phyloP scores from a whole-genome alignment of 2,113 vertebrate genomes.

The Arenaria interpres region DNA sequence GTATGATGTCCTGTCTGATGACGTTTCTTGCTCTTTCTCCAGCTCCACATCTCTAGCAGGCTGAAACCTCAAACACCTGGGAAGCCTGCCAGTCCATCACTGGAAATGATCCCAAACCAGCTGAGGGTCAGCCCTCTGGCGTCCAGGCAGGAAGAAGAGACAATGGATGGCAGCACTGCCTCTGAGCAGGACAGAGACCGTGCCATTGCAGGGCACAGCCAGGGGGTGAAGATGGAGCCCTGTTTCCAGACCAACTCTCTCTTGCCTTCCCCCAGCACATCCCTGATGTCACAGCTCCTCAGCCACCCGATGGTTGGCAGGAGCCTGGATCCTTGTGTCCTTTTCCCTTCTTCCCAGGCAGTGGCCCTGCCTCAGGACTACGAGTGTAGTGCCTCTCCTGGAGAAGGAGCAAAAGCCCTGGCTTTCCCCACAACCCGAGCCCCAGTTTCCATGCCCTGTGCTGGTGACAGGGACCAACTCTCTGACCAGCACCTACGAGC shows the following conservation, averaged over 20 bases:
- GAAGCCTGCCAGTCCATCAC: neutral
- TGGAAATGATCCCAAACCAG: neutral
- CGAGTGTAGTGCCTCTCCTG: constrained; percentile 61
- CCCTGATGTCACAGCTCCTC: constrained; percentile 82
- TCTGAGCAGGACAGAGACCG: constrained; percentile 69
- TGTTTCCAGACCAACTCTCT: constrained; percentile 76
- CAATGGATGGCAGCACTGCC: constrained; percentile 71
- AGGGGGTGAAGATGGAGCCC: constrained; percentile 66
- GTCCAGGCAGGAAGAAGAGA: constrained; percentile 6
- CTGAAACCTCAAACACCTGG: neutral
- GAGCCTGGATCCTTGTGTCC: constrained; percentile 70
- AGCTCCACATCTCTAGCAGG: neutral
- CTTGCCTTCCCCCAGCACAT: constrained; percentile 69
- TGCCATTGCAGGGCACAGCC: constrained; percentile 61
- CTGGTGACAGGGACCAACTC: constrained; percentile 70
- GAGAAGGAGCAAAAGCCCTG: constrained; percentile 61
- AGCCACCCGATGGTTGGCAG: constrained; percentile 73
- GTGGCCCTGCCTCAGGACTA: constrained; percentile 71
- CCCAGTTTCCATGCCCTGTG: constrained; percentile 31
- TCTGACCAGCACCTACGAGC: constrained; percentile 80
- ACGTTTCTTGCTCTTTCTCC: constrained; percentile 7
- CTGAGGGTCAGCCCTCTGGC: neutral
- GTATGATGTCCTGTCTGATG: neutral
- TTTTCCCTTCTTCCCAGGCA: constrained; percentile 69
- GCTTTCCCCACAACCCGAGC: constrained; percentile 39